Evolutionary conservation across 2,797 vertebrate genomes (phyloP).

Genomic region (Podarcis lilfordi): DNA sequence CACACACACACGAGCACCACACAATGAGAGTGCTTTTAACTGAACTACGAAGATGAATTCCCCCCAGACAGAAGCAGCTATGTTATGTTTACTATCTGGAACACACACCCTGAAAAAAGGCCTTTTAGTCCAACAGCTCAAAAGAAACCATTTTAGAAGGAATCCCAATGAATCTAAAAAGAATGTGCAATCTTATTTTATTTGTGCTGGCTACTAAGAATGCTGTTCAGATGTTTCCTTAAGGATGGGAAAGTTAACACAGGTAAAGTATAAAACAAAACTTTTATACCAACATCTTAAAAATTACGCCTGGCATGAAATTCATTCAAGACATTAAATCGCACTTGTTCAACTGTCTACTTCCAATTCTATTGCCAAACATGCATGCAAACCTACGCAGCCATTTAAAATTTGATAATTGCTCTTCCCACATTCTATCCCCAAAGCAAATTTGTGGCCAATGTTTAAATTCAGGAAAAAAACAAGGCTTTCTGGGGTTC

Average conservation of each 20-base stretch:
- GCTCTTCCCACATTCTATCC: background rate
- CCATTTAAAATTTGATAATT: background rate
- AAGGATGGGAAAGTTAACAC: background rate
- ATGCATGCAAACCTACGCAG: background rate
- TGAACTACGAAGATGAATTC: slow-evolving; percentile 65
- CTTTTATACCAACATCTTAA: background rate
- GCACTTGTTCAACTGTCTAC: background rate
- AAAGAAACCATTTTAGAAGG: background rate
- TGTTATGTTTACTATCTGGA: background rate
- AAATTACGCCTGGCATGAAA: background rate
- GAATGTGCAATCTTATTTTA: background rate
- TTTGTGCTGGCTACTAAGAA: background rate
- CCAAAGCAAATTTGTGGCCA: no score
- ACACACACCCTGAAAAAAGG: background rate
- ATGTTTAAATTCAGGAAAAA: background rate
- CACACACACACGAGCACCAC: slow-evolving; percentile 45
- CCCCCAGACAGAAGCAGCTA: slow-evolving; percentile 52
- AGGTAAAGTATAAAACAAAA: background rate
- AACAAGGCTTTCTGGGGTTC: background rate
- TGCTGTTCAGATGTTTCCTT: background rate
- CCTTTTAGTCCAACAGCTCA: no score
- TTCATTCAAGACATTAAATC: background rate
- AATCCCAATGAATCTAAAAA: no score
- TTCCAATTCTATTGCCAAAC: background rate
- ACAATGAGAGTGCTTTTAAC: slow-evolving; percentile 47